Evolutionary conservation across 2,113 vertebrate species (phyloP).

Genomic region (Serilophus lunatus): DNA sequence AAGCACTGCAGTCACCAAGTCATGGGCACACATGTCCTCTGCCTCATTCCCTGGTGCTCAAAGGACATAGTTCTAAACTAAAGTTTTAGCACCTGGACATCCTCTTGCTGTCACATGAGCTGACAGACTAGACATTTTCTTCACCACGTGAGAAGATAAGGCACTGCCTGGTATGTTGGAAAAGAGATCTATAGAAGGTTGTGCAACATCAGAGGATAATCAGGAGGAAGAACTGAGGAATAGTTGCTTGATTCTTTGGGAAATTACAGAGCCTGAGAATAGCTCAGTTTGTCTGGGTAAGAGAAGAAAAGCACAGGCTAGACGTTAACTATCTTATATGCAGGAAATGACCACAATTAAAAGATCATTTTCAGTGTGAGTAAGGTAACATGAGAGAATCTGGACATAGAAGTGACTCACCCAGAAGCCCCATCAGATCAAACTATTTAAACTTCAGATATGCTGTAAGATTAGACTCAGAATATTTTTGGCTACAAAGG

Average conservation of each 20-base stretch:
- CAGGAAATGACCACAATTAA: not conserved
- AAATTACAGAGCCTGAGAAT: not conserved
- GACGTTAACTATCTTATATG: not conserved
- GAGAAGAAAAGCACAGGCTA: not conserved
- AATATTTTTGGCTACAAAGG: not conserved
- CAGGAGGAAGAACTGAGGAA: not conserved
- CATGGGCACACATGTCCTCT: not conserved
- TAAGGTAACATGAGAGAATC: not conserved
- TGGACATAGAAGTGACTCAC: not conserved
- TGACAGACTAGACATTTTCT: not conserved
- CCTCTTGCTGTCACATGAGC: not conserved
- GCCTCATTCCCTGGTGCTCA: not conserved
- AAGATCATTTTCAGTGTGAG: not conserved
- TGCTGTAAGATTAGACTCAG: not conserved
- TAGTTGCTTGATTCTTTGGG: not conserved
- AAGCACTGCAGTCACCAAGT: not conserved
- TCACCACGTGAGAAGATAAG: not conserved
- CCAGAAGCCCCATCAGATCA: not conserved
- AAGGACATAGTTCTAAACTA: not conserved
- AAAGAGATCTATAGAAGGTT: not conserved
- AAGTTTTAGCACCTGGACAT: not conserved
- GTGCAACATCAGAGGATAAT: not conserved
- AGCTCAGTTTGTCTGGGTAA: not conserved
- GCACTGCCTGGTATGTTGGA: not conserved
- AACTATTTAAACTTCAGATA: constrained; percentile 29